phyloP scores from a whole-genome alignment of 53 echinoderm and acorn worm species.

The Paracentrotus lividus region DNA sequence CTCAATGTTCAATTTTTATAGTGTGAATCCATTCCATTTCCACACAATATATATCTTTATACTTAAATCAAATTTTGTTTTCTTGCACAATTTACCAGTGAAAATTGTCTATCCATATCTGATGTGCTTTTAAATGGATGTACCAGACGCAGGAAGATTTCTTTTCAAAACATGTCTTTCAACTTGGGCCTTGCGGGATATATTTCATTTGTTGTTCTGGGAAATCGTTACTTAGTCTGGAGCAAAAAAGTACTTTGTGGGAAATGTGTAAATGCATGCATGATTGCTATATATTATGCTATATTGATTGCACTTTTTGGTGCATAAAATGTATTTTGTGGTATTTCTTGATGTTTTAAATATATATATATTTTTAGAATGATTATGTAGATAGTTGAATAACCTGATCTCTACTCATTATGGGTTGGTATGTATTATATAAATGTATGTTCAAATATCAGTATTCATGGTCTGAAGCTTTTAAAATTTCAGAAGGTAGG shows the following conservation, averaged over 20 bases:
- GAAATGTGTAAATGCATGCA: no score
- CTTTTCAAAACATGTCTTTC: background rate
- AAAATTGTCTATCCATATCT: constrained; percentile 48
- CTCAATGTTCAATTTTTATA: background rate
- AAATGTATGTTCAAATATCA: no score
- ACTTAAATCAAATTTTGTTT: background rate
- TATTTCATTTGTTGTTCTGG: constrained; percentile 29
- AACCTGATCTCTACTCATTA: no score
- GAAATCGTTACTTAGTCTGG: background rate
- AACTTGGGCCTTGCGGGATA: background rate
- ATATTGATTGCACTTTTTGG: no score
- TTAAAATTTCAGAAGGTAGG: no score
- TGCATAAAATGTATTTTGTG: no score
- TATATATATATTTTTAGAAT: no score
- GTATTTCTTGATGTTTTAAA: no score
- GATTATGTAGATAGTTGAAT: no score
- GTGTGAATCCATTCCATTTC: background rate
- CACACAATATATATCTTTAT: background rate
- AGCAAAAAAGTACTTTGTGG: background rate
- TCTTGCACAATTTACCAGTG: constrained; percentile 34
- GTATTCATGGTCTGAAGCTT: no score
- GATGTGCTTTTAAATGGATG: constrained; percentile 35
- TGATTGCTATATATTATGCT: no score
- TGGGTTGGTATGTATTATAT: no score
- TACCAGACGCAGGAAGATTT: constrained; percentile 8